Conservation (phyloP, 2,113 vertebrate genomes). For the Polypterus bichir region DNA sequence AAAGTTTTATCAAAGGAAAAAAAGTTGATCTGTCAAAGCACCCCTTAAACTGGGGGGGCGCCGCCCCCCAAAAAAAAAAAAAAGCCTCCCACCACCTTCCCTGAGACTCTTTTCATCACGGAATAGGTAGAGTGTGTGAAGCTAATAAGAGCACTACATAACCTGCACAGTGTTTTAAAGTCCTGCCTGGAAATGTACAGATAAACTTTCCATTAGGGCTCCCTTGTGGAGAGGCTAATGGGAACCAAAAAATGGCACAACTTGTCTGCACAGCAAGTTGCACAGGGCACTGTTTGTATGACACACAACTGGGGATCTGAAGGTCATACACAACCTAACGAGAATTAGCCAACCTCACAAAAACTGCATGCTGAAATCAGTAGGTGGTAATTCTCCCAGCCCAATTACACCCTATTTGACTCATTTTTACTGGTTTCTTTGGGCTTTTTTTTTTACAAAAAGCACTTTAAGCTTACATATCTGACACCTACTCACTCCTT, state of each 20-base stretch:
- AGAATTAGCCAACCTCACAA: background rate
- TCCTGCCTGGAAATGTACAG: background rate
- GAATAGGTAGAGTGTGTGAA: background rate
- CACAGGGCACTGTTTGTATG: background rate
- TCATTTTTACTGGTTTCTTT: background rate
- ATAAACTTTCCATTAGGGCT: background rate
- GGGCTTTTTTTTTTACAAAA: background rate
- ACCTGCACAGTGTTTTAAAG: background rate
- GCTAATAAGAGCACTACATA: background rate
- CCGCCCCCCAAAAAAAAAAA: too few relatives aligned
- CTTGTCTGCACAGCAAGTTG: background rate
- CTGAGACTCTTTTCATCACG: too few relatives aligned
- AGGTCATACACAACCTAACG: background rate
- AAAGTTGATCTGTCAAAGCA: too few relatives aligned
- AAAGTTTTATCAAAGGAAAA: too few relatives aligned
- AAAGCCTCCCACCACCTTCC: too few relatives aligned
- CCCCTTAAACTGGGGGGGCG: too few relatives aligned
- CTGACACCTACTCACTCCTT: background rate
- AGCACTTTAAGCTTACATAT: background rate
- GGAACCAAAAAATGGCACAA: background rate
- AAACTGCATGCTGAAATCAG: slow-evolving; percentile 4
- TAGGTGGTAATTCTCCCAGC: background rate
- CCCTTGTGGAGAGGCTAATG: slow-evolving; percentile 2
- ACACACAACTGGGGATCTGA: background rate
- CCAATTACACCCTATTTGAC: background rate